Conservation (phyloP, 1,140 invertebrate species). For the Stenopsyche tienmushanensis region DNA sequence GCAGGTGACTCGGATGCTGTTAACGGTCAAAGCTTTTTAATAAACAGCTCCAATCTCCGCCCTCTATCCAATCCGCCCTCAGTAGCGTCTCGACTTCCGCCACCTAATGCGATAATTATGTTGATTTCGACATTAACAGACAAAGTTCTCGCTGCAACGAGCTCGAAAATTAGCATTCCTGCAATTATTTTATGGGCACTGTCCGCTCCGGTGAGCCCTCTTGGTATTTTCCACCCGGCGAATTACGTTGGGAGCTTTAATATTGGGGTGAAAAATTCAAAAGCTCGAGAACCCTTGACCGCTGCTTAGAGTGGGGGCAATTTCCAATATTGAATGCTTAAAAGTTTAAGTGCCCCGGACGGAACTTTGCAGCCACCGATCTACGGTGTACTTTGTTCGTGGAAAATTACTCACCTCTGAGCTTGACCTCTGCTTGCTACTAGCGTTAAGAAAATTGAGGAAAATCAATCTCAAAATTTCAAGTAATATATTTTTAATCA, state of each 20-base stretch:
- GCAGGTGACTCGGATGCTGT: constrained; percentile 8
- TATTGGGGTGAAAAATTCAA: neutral
- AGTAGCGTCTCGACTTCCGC: neutral
- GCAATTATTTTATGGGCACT: constrained; percentile 28
- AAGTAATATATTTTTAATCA: no score
- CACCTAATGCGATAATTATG: constrained; percentile 34
- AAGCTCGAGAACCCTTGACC: constrained; percentile 19
- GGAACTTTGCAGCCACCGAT: constrained; percentile 20
- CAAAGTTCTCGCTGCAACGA: constrained; percentile 28
- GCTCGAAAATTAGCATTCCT: constrained; percentile 27
- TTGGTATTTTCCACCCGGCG: no score
- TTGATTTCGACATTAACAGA: constrained; percentile 34
- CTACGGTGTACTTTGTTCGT: neutral
- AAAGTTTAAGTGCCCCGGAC: constrained; percentile 19
- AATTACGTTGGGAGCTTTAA: no score
- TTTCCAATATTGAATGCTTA: constrained; percentile 28
- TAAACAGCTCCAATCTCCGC: neutral
- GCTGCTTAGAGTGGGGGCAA: constrained; percentile 16
- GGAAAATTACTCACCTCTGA: constrained; percentile 15
- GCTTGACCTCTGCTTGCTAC: no score
- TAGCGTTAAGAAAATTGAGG: no score
- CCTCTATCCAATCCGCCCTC: no score
- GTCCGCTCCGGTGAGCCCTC: neutral
- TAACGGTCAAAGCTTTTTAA: constrained; percentile 10
- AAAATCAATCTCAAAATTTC: no score